Evolutionary conservation across 2,888 invertebrate genomes (phyloP).

Genomic region (Diachrysia chrysitis): DNA sequence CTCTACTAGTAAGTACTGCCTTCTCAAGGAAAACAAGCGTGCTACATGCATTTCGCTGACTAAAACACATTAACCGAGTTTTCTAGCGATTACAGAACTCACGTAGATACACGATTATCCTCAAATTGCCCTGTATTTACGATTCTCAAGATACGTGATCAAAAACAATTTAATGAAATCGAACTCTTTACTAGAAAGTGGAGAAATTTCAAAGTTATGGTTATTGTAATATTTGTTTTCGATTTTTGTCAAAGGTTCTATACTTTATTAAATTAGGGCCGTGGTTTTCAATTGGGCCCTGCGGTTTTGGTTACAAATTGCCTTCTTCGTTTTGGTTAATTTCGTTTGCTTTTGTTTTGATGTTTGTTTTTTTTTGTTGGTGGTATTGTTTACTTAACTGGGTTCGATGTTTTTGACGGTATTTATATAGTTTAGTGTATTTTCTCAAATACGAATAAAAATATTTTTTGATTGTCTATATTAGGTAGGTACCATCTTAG

Average conservation of each 20-base stretch:
- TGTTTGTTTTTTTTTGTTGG: neutral
- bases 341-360: neutral
- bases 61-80: slow-evolving; percentile 22
- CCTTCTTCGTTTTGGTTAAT: neutral
- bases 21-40: neutral
- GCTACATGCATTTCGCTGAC: neutral
- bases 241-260: slow-evolving; percentile 13
- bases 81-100: slow-evolving; percentile 20
- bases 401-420: neutral
- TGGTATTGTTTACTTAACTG: neutral
- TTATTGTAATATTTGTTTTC: slow-evolving; percentile 28
- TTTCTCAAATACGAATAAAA: neutral
- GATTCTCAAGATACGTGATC: slow-evolving; percentile 48
- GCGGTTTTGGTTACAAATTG: slow-evolving; percentile 20
- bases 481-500: too few species aligned
- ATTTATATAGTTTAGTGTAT: neutral
- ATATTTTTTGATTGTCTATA: too few species aligned
- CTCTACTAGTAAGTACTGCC: neutral
- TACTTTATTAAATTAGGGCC: slow-evolving; percentile 25
- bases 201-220: slow-evolving; percentile 28
- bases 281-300: slow-evolving; percentile 17
- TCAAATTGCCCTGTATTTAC: slow-evolving; percentile 49
- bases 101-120: slow-evolving; percentile 42
- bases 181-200: slow-evolving; percentile 6
- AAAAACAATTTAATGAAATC: slow-evolving; percentile 27